Base-by-base conservation (phyloP, 2,888 invertebrate genomes). In the Julus scanicus region DNA sequence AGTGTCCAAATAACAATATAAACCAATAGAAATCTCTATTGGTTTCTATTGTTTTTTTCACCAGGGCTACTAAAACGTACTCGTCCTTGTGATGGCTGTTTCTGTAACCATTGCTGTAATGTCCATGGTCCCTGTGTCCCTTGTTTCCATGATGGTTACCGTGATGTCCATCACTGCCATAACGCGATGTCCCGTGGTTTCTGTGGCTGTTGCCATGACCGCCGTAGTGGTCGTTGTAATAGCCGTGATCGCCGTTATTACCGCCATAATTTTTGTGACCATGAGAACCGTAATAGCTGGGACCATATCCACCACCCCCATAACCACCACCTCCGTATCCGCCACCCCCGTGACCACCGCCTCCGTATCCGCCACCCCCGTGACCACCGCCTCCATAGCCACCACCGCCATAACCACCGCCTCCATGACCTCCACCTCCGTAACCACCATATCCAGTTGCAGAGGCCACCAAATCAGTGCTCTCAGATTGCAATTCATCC, bases 81-180 rank as follows among this genome's bases (percentile, higher is more conserved):
- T 94, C 94, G 37, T 93, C 93, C 84, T 93, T 93, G 91, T 94
- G 94, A 9, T 89, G 88, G 2, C 87, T 88, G 20, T 94, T 94
- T 83, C 93, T 92, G 89, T 96, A 95, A 71, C 95, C 95, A 89
- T 95, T 95, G 94, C 95, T 96, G 92, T 96, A 92, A 96, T 95
- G 95, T 0, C 97, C 97, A 90, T 94, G 94, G 89, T 95, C 95
- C 91, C 95, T 95, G 84, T 95, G 96, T 15, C 96, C 96, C 92
- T 97, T 96, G 49, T 90, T 89, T 80, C 90, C 90, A 84, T 90
- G 89, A 53, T 90, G 89, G 86, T 90, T 90, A 53, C 93, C 92
- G 40, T 94, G 93, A 90, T 95, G 94, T 1, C 92, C 91, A 53
- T 95, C 94, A 89, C 94, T 93, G 0, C 95, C 95, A 0, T 91